Percentiles rank a stretch among this genome's conserved stretches.
phyloP scores from a whole-genome alignment of 2,888 invertebrate genomes.

The Cephus pulcher region DNA sequence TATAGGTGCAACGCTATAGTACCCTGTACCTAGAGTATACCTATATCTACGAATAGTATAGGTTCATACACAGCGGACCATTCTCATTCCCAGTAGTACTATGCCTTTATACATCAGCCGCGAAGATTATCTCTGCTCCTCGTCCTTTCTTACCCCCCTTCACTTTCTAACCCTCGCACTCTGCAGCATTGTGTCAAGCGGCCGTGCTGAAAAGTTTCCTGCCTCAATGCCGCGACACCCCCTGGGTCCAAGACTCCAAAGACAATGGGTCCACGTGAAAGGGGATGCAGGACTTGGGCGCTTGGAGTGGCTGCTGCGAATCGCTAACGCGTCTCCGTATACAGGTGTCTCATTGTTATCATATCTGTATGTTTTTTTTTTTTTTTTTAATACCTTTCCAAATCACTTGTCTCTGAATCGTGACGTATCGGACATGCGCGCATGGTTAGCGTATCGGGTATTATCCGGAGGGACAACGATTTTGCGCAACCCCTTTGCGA shows the following conservation, averaged over 20 bases:
- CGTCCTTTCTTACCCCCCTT: not conserved
- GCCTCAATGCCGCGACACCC: not conserved
- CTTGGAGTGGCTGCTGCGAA: not conserved
- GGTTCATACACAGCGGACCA: not conserved
- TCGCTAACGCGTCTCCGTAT: conserved; percentile 10
- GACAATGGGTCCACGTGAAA: not conserved
- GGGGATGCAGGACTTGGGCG: not conserved
- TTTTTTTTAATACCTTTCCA: not conserved
- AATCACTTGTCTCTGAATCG: not conserved
- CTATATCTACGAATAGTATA: no score
- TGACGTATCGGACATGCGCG: not conserved
- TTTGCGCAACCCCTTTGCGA: conserved; percentile 45
- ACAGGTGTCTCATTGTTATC: conserved; percentile 43
- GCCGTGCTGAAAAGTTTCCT: not conserved
- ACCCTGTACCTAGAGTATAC: not conserved
- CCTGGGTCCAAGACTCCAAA: not conserved
- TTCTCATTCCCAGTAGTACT: not conserved
- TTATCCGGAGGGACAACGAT: not conserved
- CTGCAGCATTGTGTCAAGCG: no score
- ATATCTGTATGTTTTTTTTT: conserved; percentile 11
- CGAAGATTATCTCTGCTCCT: not conserved
- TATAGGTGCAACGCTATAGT: not conserved
- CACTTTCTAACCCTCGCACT: not conserved
- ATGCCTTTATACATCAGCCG: not conserved
- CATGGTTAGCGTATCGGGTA: not conserved